These are phyloP conservation scores for Manis pentadactyla DNA, from an alignment of 2,797 vertebrate genomes.

Conservation along the genomic window DNA sequence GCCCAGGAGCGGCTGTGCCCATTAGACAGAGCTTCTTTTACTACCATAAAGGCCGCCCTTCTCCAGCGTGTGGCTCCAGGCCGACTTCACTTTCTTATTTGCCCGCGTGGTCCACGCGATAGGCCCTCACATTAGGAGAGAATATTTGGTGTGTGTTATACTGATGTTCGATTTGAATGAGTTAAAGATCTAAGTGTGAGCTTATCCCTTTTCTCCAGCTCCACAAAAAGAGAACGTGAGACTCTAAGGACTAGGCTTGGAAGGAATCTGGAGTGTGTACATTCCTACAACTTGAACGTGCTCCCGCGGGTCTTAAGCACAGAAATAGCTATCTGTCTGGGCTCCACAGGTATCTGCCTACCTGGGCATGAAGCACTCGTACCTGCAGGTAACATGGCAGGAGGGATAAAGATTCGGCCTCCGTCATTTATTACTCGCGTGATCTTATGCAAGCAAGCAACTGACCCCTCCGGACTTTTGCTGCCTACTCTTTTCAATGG, in stretches of 20 bases:
- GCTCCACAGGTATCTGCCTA: not conserved
- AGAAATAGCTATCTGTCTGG: accelerated
- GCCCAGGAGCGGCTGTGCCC: accelerated
- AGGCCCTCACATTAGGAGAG: not conserved
- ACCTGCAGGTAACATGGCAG: not conserved
- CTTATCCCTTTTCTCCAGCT: not conserved
- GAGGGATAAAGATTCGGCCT: not conserved
- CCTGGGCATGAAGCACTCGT: not conserved
- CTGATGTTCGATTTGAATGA: not conserved
- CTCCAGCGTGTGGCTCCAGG: accelerated
- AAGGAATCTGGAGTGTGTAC: conserved; percentile 46
- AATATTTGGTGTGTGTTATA: accelerated
- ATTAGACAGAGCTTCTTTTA: not conserved
- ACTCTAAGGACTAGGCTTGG: not conserved
- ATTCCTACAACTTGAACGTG: conserved; percentile 49
- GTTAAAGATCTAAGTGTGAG: not conserved
- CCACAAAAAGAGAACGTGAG: not conserved
- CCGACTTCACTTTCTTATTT: not conserved
- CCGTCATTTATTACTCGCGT: not conserved
- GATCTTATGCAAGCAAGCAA: not conserved
- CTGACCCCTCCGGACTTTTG: not conserved
- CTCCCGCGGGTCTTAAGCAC: conserved; percentile 67
- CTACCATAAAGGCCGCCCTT: not conserved
- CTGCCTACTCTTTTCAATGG: not conserved
- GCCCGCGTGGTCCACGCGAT: not conserved